Evolutionary conservation across 2,113 vertebrate species (phyloP).

Genomic region (Cynopterus brachyotis): DNA sequence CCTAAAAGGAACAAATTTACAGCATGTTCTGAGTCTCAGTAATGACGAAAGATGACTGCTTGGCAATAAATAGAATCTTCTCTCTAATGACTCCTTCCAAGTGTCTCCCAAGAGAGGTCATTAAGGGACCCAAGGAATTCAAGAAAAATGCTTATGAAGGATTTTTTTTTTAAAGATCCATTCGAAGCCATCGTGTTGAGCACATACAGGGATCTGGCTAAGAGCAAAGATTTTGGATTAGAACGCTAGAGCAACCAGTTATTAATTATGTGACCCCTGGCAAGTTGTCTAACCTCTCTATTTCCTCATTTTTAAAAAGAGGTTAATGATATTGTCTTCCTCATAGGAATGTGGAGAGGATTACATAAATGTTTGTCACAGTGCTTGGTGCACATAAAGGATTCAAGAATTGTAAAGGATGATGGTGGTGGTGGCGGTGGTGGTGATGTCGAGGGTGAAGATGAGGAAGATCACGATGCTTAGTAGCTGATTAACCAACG

Average conservation of each 20-base stretch:
- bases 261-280: conserved; percentile 11
- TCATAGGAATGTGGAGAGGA: background rate
- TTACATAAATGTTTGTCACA: background rate
- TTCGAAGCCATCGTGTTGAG: conserved; percentile 2
- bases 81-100: conserved; percentile 62
- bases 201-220: conserved; percentile 18
- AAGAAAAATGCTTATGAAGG: conserved; percentile 63
- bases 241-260: background rate
- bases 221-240: conserved; percentile 20
- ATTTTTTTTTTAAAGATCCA: background rate
- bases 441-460: background rate
- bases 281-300: background rate
- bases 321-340: background rate
- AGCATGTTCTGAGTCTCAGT: background rate
- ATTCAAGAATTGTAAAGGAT: background rate
- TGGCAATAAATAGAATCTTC: conserved; percentile 61
- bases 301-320: conserved; percentile 28
- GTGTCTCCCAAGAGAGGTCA: conserved; percentile 58
- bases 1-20: conserved; percentile 36
- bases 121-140: conserved; percentile 55
- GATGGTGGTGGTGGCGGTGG: background rate
- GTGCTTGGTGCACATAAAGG: background rate
- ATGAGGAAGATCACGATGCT: background rate
- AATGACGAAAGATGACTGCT: conserved; percentile 39
- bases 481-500: background rate